Base-by-base conservation (phyloP, 1,140 invertebrate species). In the Latrodectus geometricus region DNA sequence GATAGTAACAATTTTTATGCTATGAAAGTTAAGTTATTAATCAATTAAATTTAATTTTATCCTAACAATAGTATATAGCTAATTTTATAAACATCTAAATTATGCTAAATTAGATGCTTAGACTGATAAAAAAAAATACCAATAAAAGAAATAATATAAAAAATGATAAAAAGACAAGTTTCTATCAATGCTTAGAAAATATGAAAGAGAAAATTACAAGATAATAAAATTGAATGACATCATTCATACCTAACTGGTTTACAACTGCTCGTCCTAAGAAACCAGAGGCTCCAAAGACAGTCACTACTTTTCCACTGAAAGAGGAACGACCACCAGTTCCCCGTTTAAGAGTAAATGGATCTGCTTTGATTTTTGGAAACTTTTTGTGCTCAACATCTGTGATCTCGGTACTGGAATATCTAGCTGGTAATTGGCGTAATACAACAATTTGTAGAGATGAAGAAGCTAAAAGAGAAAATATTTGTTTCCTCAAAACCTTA, bases 231-330 rank as follows among this genome's bases (percentile, higher is more conserved):
- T 56, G 15, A 82, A 83, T 35, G 83, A 9, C 8, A 72, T 72
- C 12, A 4, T 52, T 14, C 92, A 95, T 97, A 90, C 97, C 97
- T 49, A 99, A 91, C 90, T 94, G 94, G 90, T 98, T 98, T 89
- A 95, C 95, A 20, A 99, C 93, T 92, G 95, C 94, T 77, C 93
- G 91, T 0, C 98, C 98, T 9, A 99, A 90, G 89, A 97, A 97
- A 12, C 98, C 98, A 77, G 93, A 94, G 66, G 94, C 93, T 54
- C 98, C 98, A 92, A 99, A 99, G 4, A 99, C 95, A n/a, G 98
- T 99, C 12, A 96, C 97, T 8, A 99, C 96, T 86, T 96, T 94
- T 0, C 99, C 98, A 92, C 95, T 99, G 90, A 99, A 99, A 89
- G 97, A 98, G 88, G 95, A 96, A 35, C 98, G 94, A 56, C 98